Percentiles rank a stretch among this genome's conserved stretches.
These are phyloP conservation scores for Nephrocerus scutellatus DNA, from an alignment of 2,888 invertebrate genomes.

Conservation along the genomic window DNA sequence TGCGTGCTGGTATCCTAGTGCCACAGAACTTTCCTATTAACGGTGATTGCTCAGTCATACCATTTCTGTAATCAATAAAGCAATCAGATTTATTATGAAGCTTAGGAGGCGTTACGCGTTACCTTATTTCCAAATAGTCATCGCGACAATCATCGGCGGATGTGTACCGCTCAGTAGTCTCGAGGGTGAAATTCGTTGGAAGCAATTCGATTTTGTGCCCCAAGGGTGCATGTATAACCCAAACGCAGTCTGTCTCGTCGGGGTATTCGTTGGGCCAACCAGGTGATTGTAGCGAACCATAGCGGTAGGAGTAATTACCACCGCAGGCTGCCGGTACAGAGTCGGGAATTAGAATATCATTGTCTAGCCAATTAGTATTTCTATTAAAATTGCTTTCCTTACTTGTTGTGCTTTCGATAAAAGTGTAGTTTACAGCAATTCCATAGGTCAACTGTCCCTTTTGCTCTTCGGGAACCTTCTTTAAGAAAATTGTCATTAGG, in stretches of 20 bases:
- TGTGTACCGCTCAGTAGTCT: slow-evolving; percentile 50
- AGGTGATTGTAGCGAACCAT: slow-evolving; percentile 70
- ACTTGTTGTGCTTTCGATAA: slow-evolving; percentile 17
- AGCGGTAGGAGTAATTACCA: slow-evolving; percentile 56
- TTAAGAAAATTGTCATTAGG: slow-evolving; percentile 20
- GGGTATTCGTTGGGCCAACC: slow-evolving; percentile 71
- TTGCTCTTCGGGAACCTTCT: slow-evolving; percentile 4
- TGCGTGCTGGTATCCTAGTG: slow-evolving; percentile 52
- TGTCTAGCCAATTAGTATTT: not conserved
- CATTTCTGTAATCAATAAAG: slow-evolving; percentile 57
- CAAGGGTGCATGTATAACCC: slow-evolving; percentile 66
- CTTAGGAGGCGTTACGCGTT: not conserved
- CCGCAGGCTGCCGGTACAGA: slow-evolving; percentile 57
- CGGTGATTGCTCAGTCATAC: slow-evolving; percentile 63
- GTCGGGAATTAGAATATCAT: not conserved
- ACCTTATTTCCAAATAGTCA: slow-evolving; percentile 71
- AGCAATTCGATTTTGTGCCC: slow-evolving; percentile 71
- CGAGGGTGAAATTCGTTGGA: slow-evolving; percentile 59
- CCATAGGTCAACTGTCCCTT: slow-evolving; percentile 8
- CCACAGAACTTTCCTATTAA: slow-evolving; percentile 77
- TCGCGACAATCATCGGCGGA: slow-evolving; percentile 50
- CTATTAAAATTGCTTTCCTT: not conserved
- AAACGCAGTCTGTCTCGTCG: slow-evolving; percentile 62
- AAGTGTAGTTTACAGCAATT: slow-evolving; percentile 20
- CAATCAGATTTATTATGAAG: not conserved